Conservation (phyloP, 2,797 vertebrate species). For the Mormyrops boulengeri region DNA sequence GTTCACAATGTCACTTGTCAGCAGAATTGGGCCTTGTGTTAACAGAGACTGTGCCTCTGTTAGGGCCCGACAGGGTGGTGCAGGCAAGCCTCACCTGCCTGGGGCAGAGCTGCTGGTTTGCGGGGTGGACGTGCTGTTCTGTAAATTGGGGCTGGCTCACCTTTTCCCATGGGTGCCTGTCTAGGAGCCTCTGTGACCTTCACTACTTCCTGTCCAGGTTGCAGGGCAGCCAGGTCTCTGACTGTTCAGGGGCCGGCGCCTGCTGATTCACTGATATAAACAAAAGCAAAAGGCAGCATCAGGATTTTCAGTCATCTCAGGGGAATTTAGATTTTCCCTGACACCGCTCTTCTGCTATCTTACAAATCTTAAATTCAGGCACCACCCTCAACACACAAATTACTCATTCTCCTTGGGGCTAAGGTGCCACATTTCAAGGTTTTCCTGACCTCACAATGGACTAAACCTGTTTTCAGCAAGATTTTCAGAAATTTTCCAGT, state of each 20-base stretch:
- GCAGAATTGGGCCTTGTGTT: neutral
- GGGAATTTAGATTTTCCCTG: constrained; percentile 28
- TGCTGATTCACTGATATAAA: constrained; percentile 42
- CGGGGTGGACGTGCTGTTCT: constrained; percentile 33
- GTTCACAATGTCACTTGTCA: neutral
- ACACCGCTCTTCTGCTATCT: constrained; percentile 19
- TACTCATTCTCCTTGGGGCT: neutral
- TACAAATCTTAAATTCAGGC: constrained; percentile 38
- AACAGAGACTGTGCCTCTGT: constrained; percentile 5
- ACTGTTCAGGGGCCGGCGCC: constrained; percentile 39
- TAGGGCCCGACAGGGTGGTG: neutral
- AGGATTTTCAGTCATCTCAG: neutral
- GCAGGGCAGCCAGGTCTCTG: constrained; percentile 51
- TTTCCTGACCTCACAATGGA: constrained; percentile 23
- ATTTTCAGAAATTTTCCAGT: constrained; percentile 25
- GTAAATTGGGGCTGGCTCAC: constrained; percentile 39
- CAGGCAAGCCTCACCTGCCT: constrained; percentile 19
- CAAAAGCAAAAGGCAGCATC: constrained; percentile 49
- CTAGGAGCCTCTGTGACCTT: constrained; percentile 26
- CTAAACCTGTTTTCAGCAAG: constrained; percentile 32
- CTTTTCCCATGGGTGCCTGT: constrained; percentile 36
- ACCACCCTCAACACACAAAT: constrained; percentile 6
- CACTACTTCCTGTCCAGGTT: constrained; percentile 56
- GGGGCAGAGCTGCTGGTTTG: neutral
- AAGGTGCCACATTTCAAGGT: constrained; percentile 33